phyloP scores from a whole-genome alignment of 2,797 vertebrate species.

The Chloroceryle inda region DNA sequence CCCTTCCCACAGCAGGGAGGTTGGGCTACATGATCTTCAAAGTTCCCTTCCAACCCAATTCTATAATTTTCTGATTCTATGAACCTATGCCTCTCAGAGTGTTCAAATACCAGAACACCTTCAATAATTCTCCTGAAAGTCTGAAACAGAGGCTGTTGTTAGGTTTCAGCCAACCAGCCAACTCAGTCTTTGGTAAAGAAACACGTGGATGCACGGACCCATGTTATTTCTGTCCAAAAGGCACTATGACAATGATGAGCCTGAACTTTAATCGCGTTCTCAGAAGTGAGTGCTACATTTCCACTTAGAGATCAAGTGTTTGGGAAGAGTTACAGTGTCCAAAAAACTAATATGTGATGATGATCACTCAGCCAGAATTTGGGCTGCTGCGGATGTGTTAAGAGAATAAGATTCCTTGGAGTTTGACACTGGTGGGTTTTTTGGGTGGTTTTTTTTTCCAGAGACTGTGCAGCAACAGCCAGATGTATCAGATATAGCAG shows the following conservation, averaged over 20 bases:
- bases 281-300: not conserved
- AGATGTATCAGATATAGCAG: not conserved
- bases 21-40: not conserved
- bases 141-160: not conserved
- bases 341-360: not conserved
- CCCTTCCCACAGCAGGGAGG: not conserved
- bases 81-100: not conserved
- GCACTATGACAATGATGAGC: not conserved
- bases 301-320: not conserved
- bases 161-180: not conserved
- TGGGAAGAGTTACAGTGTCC: not conserved
- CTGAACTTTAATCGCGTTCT: not conserved
- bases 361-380: not conserved
- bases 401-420: not conserved
- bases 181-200: not conserved
- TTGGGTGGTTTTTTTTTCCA: not conserved
- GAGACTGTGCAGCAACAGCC: not conserved
- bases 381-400: not conserved
- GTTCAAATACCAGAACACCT: not conserved
- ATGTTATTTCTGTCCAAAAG: not conserved
- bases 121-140: not conserved
- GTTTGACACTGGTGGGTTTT: not conserved
- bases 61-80: not conserved
- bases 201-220: not conserved
- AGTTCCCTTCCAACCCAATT: not conserved